Percentiles rank a stretch among this genome's conserved stretches.
phyloP scores from a whole-genome alignment of 2,113 vertebrate genomes.

The Ascaphus truei region DNA sequence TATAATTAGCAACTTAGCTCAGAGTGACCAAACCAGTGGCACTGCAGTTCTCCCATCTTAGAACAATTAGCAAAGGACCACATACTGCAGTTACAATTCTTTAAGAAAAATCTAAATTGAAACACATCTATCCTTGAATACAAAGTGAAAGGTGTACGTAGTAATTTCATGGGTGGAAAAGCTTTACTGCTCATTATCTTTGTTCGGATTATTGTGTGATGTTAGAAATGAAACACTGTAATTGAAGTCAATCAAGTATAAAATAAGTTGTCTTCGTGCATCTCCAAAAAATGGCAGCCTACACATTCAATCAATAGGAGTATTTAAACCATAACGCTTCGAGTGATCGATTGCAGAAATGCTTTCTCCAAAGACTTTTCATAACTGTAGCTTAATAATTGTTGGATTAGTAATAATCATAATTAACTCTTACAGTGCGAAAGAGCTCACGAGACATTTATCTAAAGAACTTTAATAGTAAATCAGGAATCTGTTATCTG shows the following conservation, averaged over 20 bases:
- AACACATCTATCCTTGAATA: constrained; percentile 42
- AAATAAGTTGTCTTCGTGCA: constrained; percentile 28
- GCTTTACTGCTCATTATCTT: constrained; percentile 45
- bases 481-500: neutral
- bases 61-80: constrained; percentile 19
- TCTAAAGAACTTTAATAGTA: neutral
- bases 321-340: neutral
- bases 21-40: neutral
- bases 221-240: constrained; percentile 41
- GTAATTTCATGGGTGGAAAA: constrained; percentile 51
- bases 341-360: neutral
- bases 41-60: neutral
- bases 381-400: neutral
- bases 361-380: constrained; percentile 2
- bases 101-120: constrained; percentile 37
- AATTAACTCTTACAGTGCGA: neutral
- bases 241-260: constrained; percentile 53
- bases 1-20: constrained; percentile 11
- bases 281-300: neutral
- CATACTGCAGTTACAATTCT: constrained; percentile 15
- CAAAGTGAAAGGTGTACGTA: constrained; percentile 37
- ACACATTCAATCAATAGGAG: neutral
- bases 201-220: constrained; percentile 40
- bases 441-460: neutral
- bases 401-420: constrained; percentile 2